Conservation (phyloP, 2,113 vertebrate genomes). For the Camelus bactrianus region DNA sequence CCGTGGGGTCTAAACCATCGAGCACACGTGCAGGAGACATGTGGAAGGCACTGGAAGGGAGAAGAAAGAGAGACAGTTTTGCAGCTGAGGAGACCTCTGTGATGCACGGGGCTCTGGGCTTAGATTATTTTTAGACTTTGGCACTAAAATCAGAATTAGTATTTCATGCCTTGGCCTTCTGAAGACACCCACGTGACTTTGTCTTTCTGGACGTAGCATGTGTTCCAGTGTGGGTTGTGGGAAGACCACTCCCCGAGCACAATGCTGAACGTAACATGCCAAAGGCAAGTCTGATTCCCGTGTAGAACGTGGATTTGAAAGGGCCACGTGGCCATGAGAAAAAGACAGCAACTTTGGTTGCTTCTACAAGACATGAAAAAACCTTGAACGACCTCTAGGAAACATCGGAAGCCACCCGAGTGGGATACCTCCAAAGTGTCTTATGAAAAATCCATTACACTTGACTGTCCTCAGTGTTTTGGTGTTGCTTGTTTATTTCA, state of each 20-base stretch:
- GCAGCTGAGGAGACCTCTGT: background rate
- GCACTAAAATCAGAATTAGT: conserved; percentile 50
- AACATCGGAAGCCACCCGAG: background rate
- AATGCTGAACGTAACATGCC: background rate
- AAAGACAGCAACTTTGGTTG: background rate
- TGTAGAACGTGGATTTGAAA: background rate
- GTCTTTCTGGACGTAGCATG: background rate
- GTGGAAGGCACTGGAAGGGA: background rate
- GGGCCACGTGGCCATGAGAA: background rate
- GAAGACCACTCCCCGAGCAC: background rate
- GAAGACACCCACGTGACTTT: background rate
- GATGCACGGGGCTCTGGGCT: background rate
- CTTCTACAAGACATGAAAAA: background rate
- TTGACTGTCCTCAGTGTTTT: background rate
- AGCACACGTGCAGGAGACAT: background rate
- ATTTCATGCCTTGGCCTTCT: conserved; percentile 46
- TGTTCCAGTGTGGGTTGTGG: background rate
- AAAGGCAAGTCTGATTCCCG: background rate
- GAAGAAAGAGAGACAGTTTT: background rate
- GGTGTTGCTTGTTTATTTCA: conserved; percentile 2
- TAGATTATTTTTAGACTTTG: conserved; percentile 58
- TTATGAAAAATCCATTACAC: conserved; percentile 1
- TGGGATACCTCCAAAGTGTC: background rate
- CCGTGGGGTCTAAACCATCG: background rate
- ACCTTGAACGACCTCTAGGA: background rate